These are phyloP conservation scores for Caiman crocodilus DNA, from an alignment of 2,797 vertebrate genomes.

Conservation along the genomic window DNA sequence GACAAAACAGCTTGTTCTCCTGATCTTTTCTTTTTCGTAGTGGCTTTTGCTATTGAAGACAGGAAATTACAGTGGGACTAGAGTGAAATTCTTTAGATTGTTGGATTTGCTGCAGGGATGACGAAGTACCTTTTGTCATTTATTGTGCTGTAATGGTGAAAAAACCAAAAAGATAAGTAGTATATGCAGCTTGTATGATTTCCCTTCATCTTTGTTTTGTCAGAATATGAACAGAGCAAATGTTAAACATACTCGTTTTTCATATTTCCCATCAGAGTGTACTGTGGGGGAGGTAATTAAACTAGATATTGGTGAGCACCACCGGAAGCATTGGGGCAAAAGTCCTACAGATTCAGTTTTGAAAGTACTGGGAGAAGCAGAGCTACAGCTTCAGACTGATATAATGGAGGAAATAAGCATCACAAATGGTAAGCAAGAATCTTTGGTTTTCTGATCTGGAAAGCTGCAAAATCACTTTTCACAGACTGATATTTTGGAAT, in stretches of 20 bases:
- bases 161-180: not conserved
- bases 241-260: not conserved
- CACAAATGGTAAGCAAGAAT: conserved; percentile 74
- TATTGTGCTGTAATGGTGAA: not conserved
- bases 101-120: not conserved
- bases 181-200: not conserved
- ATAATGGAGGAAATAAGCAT: conserved; percentile 78
- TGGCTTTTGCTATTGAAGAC: not conserved
- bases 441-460: not conserved
- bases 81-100: not conserved
- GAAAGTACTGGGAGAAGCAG: conserved; percentile 89
- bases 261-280: conserved; percentile 77
- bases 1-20: not conserved
- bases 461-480: not conserved
- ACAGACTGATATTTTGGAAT: not conserved
- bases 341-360: conserved; percentile 88
- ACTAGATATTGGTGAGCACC: conserved; percentile 82
- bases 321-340: conserved; percentile 88
- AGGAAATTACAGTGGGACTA: not conserved
- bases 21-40: not conserved
- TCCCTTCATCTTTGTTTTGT: not conserved
- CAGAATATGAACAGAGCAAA: not conserved
- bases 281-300: conserved; percentile 88
- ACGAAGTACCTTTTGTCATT: not conserved
- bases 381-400: conserved; percentile 90